Percentiles rank a stretch among this genome's conserved stretches.
These are phyloP conservation scores for Malurus melanocephalus DNA, from an alignment of 2,113 vertebrate genomes.

Conservation along the genomic window DNA sequence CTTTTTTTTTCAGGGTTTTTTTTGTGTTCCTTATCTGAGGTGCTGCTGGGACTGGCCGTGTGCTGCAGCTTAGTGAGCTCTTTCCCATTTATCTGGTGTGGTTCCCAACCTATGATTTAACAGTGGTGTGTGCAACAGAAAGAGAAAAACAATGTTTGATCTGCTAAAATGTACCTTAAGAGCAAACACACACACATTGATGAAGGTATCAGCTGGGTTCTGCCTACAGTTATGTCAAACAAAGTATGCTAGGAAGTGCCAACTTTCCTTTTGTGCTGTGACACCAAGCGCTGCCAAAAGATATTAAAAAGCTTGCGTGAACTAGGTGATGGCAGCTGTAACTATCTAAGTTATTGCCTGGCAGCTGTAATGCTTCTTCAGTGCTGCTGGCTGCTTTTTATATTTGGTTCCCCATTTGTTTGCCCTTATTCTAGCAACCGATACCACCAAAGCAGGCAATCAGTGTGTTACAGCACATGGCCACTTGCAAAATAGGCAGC, in stretches of 20 bases:
- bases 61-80: slow-evolving; percentile 19
- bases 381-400: slow-evolving; percentile 76
- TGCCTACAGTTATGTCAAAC: slow-evolving; percentile 85
- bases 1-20: slow-evolving; percentile 7
- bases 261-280: slow-evolving; percentile 84
- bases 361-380: slow-evolving; percentile 78
- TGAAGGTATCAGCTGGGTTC: slow-evolving; percentile 83
- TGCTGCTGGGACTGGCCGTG: slow-evolving; percentile 54
- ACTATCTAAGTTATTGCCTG: slow-evolving; percentile 85
- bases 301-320: slow-evolving; percentile 85
- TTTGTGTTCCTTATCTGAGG: slow-evolving; percentile 59
- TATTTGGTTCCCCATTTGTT: slow-evolving; percentile 72
- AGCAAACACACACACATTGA: slow-evolving; percentile 69
- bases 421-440: slow-evolving; percentile 77
- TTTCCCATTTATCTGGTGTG: slow-evolving; percentile 56
- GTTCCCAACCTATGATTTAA: slow-evolving; percentile 66
- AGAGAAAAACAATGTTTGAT: slow-evolving; percentile 51
- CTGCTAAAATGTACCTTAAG: slow-evolving; percentile 73
- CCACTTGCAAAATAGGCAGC: slow-evolving; percentile 66
- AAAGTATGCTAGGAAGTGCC: slow-evolving; percentile 80
- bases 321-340: slow-evolving; percentile 85
- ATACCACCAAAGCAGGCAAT: slow-evolving; percentile 69
- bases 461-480: slow-evolving; percentile 61
- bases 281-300: slow-evolving; percentile 79
- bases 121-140: slow-evolving; percentile 20